A percentile compares a stretch with the other conserved stretches of the same genome.
Conservation (phyloP, 1,140 invertebrate species). For the Achatina immaculata region DNA sequence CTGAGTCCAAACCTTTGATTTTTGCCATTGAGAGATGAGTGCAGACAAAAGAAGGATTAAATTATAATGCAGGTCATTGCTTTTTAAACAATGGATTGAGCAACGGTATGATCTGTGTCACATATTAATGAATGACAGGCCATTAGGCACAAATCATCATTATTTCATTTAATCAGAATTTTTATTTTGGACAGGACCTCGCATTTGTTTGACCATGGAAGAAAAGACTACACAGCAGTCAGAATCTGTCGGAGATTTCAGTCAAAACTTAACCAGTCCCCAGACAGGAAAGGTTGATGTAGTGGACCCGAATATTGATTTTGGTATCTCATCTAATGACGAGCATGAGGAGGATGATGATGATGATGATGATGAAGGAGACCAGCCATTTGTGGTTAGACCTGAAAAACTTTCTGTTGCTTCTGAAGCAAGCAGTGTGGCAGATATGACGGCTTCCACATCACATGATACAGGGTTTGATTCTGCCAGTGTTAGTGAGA, state of each 20-base stretch:
- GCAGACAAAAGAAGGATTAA: no score
- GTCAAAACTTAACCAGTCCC: not conserved
- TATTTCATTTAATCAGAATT: no score
- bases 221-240: not conserved
- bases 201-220: not conserved
- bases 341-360: not conserved
- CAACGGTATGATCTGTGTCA: no score
- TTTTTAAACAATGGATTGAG: no score
- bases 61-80: no score
- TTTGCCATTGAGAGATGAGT: no score
- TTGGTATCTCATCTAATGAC: not conserved
- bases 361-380: not conserved
- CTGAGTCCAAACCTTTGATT: no score
- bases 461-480: slow-evolving; percentile 31
- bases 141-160: no score
- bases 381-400: slow-evolving; percentile 1
- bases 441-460: slow-evolving; percentile 13
- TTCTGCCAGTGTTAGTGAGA: slow-evolving; percentile 20
- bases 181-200: no score
- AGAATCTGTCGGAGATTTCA: not conserved
- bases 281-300: not conserved
- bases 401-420: slow-evolving; percentile 18
- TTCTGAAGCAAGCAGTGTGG: not conserved
- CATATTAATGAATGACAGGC: no score
- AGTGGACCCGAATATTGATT: not conserved